These are phyloP conservation scores for Ambastaia sidthimunki DNA, from an alignment of 2,797 vertebrate species.

Conservation along the genomic window DNA sequence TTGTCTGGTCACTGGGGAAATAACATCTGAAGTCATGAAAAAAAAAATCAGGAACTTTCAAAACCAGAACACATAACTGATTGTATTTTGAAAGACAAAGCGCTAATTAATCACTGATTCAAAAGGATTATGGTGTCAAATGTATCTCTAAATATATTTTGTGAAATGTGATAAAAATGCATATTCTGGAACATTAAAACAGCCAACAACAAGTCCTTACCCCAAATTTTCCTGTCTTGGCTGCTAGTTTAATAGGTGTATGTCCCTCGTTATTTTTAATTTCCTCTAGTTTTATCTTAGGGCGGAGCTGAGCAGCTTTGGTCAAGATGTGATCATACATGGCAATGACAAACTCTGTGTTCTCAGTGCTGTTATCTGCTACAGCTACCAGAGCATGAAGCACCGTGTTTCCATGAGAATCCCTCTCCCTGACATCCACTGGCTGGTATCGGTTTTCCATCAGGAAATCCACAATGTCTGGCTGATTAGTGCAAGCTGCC, in stretches of 20 bases:
- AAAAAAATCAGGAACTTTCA: conserved; percentile 38
- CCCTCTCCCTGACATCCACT: conserved; percentile 73
- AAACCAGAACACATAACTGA: conserved; percentile 23
- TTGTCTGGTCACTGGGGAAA: neutral
- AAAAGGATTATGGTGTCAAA: neutral
- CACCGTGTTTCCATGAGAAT: conserved; percentile 91
- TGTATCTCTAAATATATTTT: neutral
- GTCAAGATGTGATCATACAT: conserved; percentile 91
- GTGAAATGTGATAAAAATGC: neutral
- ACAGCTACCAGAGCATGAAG: conserved; percentile 91
- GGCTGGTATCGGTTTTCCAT: conserved; percentile 82
- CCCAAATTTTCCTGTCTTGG: conserved; percentile 89
- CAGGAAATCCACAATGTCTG: conserved; percentile 87
- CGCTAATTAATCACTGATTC: neutral
- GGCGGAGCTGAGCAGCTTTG: conserved; percentile 71
- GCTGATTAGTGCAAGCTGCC: conserved; percentile 96
- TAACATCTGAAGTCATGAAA: conserved; percentile 32
- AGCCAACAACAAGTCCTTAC: conserved; percentile 72
- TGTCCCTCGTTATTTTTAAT: conserved; percentile 83
- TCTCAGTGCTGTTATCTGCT: conserved; percentile 85
- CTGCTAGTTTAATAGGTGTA: conserved; percentile 89
- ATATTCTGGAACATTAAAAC: neutral
- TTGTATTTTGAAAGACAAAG: neutral
- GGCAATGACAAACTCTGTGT: conserved; percentile 87
- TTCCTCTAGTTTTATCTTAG: conserved; percentile 83